A percentile compares a stretch with the other conserved stretches of the same genome.
phyloP scores from a whole-genome alignment of 2,797 vertebrate species.

The Tapera naevia region DNA sequence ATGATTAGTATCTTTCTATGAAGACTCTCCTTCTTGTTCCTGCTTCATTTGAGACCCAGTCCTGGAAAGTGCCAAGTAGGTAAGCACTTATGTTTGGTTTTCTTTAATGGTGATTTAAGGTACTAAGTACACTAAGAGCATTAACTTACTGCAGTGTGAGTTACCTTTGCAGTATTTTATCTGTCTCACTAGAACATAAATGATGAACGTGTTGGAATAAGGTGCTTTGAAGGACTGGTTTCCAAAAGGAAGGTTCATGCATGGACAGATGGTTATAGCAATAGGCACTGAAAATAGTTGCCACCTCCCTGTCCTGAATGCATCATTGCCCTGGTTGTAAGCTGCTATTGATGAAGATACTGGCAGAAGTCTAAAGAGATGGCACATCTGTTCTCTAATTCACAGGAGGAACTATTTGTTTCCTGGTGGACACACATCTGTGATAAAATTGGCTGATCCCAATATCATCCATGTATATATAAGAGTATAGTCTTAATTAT shows the following conservation, averaged over 20 bases:
- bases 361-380: neutral
- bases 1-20: neutral
- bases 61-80: neutral
- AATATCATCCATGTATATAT: neutral
- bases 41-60: neutral
- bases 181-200: neutral
- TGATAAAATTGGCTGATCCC: neutral
- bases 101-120: neutral
- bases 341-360: neutral
- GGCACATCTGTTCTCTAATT: neutral
- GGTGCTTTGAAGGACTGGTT: neutral
- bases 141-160: neutral
- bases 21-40: neutral
- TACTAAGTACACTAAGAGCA: neutral
- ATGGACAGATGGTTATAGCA: neutral
- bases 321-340: neutral
- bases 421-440: neutral
- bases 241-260: neutral
- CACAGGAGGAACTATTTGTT: neutral
- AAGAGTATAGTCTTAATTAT: neutral
- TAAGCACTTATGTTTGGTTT: neutral
- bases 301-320: neutral
- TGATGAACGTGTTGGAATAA: neutral
- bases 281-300: neutral
- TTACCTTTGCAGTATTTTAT: neutral